A percentile compares a stretch with the other conserved stretches of the same genome.
Conservation (phyloP, 2,797 vertebrate species). For the Microctenopoma lineatum region DNA sequence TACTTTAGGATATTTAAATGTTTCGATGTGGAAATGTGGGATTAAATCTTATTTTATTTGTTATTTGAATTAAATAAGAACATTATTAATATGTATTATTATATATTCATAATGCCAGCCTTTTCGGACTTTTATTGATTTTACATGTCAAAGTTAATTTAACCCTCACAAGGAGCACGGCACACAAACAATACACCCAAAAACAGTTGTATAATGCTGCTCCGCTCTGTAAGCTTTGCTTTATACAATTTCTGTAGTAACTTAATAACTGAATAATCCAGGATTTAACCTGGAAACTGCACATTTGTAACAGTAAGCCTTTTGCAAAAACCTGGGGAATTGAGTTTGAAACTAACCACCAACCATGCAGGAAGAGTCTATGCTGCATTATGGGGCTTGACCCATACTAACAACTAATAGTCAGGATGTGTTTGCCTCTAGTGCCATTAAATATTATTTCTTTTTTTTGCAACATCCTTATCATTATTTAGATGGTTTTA, state of each 20-base stretch:
- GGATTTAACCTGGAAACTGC: neutral
- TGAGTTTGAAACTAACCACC: neutral
- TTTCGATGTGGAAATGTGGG: neutral
- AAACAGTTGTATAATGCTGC: neutral
- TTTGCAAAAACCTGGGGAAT: neutral
- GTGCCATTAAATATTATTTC: neutral
- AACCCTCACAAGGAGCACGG: neutral
- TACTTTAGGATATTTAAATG: neutral
- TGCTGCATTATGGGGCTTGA: neutral
- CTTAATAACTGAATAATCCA: constrained; percentile 1
- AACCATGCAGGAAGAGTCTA: neutral
- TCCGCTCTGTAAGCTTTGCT: neutral
- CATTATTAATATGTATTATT: neutral
- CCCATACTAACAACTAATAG: neutral
- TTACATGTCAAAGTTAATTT: neutral
- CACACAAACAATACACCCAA: neutral
- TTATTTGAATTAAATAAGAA: too few relatives aligned
- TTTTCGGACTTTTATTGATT: neutral
- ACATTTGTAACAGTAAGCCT: neutral
- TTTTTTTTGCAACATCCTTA: neutral
- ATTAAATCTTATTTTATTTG: neutral
- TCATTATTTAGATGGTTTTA: neutral
- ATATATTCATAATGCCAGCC: neutral
- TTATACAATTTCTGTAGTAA: neutral
- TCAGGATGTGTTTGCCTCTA: neutral